These are phyloP conservation scores for Drosophila borealis DNA, from an alignment of 2,888 invertebrate genomes.

Conservation along the genomic window DNA sequence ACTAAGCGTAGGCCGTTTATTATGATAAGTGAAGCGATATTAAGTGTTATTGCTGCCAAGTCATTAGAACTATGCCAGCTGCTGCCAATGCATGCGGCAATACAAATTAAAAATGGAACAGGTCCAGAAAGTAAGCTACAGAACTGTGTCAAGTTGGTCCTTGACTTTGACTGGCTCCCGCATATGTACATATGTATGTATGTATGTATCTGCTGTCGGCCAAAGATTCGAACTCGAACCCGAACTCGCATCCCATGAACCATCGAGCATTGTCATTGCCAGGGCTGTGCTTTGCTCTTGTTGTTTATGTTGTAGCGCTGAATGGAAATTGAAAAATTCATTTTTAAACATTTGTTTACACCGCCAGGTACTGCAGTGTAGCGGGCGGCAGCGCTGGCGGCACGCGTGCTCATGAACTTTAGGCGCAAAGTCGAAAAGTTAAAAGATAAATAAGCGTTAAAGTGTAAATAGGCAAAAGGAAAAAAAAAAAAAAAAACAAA, in stretches of 20 bases:
- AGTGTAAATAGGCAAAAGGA: constrained; percentile 65
- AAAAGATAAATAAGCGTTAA: constrained; percentile 70
- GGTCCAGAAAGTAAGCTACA: not conserved
- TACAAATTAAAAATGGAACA: not conserved
- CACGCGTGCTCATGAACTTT: constrained; percentile 64
- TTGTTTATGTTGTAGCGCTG: constrained; percentile 34
- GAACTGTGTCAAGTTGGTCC: not conserved
- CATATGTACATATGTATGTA: not conserved
- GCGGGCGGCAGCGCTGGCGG: constrained; percentile 3
- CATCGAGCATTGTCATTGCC: constrained; percentile 21
- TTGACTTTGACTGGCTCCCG: constrained; percentile 26
- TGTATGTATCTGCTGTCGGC: constrained; percentile 1
- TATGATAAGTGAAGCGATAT: constrained; percentile 45
- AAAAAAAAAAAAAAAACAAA: constrained; percentile 6
- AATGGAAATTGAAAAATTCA: constrained; percentile 70
- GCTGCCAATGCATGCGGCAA: not conserved
- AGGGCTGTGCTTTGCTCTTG: constrained; percentile 19
- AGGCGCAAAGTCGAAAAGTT: constrained; percentile 71
- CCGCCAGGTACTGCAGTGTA: constrained; percentile 5
- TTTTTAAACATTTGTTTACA: constrained; percentile 72
- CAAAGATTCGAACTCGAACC: constrained; percentile 13
- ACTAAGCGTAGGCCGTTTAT: constrained; percentile 9
- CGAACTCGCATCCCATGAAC: constrained; percentile 4
- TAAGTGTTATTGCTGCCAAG: constrained; percentile 43
- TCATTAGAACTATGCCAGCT: constrained; percentile 15